Conservation (phyloP, 2,113 vertebrate species). For the Proterorhinus semilunaris region DNA sequence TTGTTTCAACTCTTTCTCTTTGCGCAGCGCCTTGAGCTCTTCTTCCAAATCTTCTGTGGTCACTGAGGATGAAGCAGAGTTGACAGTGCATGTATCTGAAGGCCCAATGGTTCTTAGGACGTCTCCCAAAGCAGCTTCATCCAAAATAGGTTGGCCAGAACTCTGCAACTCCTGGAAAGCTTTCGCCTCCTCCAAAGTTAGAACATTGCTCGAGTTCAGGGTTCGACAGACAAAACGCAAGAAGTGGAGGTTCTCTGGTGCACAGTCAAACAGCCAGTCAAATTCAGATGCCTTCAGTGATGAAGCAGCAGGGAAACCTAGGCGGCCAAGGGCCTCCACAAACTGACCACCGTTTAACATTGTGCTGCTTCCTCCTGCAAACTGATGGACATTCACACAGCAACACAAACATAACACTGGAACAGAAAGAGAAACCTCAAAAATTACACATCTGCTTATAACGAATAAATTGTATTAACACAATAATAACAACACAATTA, state of each 20-base stretch:
- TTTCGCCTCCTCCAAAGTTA: conserved; percentile 77
- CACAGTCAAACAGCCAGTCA: conserved; percentile 92
- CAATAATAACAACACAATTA: too few species aligned
- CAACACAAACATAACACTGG: not conserved
- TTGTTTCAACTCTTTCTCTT: conserved; percentile 80
- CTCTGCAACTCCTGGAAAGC: conserved; percentile 75
- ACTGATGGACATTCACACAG: not conserved
- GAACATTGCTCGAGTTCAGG: conserved; percentile 76
- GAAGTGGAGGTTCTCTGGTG: conserved; percentile 78
- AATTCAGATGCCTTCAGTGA: conserved; percentile 86
- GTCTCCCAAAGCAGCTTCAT: conserved; percentile 79
- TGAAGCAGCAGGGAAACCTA: conserved; percentile 81
- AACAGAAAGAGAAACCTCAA: not conserved
- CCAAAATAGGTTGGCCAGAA: conserved; percentile 81
- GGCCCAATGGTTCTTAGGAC: conserved; percentile 80
- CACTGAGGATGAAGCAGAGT: conserved; percentile 29
- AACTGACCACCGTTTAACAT: conserved; percentile 83
- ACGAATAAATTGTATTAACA: too few species aligned
- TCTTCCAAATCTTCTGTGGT: conserved; percentile 77
- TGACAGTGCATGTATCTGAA: conserved; percentile 29
- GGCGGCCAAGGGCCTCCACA: conserved; percentile 83
- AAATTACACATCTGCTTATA: too few species aligned
- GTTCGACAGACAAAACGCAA: conserved; percentile 86
- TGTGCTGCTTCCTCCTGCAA: conserved; percentile 18
- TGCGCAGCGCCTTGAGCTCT: conserved; percentile 77